Conservation (phyloP, 2,888 invertebrate species). For the Spodoptera exigua region DNA sequence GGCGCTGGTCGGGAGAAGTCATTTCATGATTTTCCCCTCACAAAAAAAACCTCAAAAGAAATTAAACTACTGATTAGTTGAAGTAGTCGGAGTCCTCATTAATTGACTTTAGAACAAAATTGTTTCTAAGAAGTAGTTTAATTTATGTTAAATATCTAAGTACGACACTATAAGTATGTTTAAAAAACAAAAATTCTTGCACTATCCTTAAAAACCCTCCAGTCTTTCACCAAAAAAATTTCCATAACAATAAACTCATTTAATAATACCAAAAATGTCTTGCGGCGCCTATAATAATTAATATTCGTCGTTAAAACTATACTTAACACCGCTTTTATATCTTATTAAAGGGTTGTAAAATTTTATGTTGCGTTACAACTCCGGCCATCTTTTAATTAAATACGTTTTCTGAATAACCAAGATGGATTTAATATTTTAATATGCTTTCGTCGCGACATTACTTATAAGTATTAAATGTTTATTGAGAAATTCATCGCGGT, state of each 20-base stretch:
- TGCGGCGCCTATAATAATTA: conserved; percentile 83
- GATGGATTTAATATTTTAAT: conserved; percentile 76
- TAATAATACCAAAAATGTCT: conserved; percentile 69
- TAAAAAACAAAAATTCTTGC: too few relatives aligned
- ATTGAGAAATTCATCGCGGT: conserved; percentile 39
- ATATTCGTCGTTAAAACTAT: conserved; percentile 82
- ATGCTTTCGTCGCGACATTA: conserved; percentile 61
- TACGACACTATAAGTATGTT: too few relatives aligned
- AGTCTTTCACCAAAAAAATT: conserved; percentile 3
- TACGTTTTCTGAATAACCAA: conserved; percentile 87
- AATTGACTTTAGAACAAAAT: too few relatives aligned
- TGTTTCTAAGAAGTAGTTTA: too few relatives aligned
- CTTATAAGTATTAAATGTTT: conserved; percentile 63
- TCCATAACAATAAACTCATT: conserved; percentile 60
- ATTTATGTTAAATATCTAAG: too few relatives aligned
- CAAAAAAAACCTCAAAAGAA: too few relatives aligned
- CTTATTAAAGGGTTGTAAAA: conserved; percentile 89
- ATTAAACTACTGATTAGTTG: too few relatives aligned
- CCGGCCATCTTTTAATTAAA: conserved; percentile 84
- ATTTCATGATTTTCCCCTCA: too few relatives aligned
- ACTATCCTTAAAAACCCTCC: too few relatives aligned
- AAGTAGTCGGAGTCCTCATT: too few relatives aligned
- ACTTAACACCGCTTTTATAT: conserved; percentile 83
- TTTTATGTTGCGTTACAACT: conserved; percentile 82
- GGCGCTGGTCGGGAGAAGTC: too few relatives aligned